phyloP scores from a whole-genome alignment of 2,113 vertebrate species.

The Chamaetylas fuelleborni region DNA sequence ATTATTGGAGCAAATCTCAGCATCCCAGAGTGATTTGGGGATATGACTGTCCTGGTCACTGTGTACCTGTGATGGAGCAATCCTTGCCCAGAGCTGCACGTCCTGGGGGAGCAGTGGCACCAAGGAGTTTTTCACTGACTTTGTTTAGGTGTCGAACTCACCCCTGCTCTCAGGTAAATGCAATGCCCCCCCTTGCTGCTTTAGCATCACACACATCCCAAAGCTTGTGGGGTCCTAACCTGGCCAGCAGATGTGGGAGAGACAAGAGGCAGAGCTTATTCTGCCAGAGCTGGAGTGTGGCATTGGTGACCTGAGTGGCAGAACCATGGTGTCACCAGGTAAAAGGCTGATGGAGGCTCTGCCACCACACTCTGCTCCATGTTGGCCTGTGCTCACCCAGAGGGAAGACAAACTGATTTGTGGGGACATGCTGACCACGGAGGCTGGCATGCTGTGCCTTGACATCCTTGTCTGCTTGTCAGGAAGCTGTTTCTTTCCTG shows the following conservation, averaged over 20 bases:
- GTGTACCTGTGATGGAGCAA: neutral
- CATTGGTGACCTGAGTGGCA: neutral
- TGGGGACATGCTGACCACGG: neutral
- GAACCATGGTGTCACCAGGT: rapidly evolving
- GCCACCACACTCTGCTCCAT: neutral
- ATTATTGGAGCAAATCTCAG: neutral
- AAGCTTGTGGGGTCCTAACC: no score
- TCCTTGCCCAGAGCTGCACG: neutral
- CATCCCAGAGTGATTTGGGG: neutral
- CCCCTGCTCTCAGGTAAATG: neutral
- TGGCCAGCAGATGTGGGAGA: neutral
- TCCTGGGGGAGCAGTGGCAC: neutral
- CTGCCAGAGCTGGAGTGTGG: neutral
- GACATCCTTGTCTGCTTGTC: neutral
- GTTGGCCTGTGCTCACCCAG: neutral
- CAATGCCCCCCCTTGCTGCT: neutral
- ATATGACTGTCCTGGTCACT: neutral
- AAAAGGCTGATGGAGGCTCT: neutral
- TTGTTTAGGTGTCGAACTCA: neutral
- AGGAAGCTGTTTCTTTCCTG: neutral
- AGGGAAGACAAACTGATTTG: neutral
- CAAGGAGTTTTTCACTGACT: neutral
- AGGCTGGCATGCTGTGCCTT: neutral
- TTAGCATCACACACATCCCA: neutral
- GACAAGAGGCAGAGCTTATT: neutral